Evolutionary conservation across 2,888 invertebrate species (phyloP).

Genomic region (Lypha dubia): DNA sequence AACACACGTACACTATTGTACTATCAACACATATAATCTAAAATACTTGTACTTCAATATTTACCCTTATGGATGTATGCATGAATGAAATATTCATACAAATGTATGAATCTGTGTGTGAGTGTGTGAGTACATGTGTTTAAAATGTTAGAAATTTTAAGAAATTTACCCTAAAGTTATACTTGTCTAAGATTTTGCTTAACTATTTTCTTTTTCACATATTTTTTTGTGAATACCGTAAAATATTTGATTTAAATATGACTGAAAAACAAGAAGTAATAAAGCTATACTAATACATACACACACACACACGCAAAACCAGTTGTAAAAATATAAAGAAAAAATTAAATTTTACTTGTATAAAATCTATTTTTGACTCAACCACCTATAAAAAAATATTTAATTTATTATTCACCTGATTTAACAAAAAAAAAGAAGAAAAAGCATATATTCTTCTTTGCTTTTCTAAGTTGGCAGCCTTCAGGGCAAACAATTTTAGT

Average conservation of each 20-base stretch:
- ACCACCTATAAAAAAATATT: slow-evolving; percentile 5
- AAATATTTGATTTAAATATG: slow-evolving; percentile 65
- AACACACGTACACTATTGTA: slow-evolving; percentile 37
- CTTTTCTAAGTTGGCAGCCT: slow-evolving; percentile 26
- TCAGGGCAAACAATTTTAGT: slow-evolving; percentile 19
- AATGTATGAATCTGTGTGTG: background rate
- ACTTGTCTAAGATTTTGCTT: slow-evolving; percentile 39
- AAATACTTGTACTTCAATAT: slow-evolving; percentile 1
- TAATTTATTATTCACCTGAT: slow-evolving; percentile 47
- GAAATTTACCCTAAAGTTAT: slow-evolving; percentile 48
- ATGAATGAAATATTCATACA: background rate
- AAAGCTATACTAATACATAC: background rate
- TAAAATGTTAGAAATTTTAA: background rate
- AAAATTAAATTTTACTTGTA: slow-evolving; percentile 17
- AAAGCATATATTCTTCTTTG: background rate
- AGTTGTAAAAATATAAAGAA: background rate
- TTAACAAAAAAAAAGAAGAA: background rate
- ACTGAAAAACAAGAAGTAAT: slow-evolving; percentile 44
- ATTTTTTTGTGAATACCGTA: slow-evolving; percentile 18
- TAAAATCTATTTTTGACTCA: slow-evolving; percentile 35
- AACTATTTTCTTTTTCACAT: slow-evolving; percentile 20
- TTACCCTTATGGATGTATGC: background rate
- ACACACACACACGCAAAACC: background rate
- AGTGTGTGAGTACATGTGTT: background rate
- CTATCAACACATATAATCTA: slow-evolving; percentile 30